Evolutionary conservation across 2,888 invertebrate genomes (phyloP), one percentile per base, ranked within the genome.

Genomic region (Malthinus seriepunctatus): DNA sequence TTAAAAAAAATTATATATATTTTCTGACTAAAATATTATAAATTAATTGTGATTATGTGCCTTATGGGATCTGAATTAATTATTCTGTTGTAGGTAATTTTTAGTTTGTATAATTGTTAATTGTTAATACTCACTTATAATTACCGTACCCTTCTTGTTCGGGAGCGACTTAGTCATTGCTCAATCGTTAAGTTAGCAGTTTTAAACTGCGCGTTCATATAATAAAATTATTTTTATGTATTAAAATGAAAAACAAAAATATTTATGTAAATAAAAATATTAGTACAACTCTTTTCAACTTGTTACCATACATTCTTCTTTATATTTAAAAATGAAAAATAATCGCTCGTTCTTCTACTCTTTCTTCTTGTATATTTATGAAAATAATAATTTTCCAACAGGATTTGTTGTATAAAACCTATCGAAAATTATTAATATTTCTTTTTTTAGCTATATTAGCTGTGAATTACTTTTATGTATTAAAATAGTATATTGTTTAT

Each of bases 281-380:
- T 73, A 76, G 74, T 75, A 76, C 74, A 75, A 74, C 74, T 71
- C 69, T 74, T 73, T 74, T 70, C 67, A 73, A 73, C 72, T 74
- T 75, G 76, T 76, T 76, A 76, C 76, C 76, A 76, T 72, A 66
- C 68, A 69, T 69, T 71, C 68, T 23, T 23, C 23, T 66, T 69
- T 57, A 42, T 42, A 42, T 42, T 42, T 42, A 63, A 56, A 58
- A 59, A 61, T 38, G 38, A 14, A 15, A 42, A 15, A 8, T 23
- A 42, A 42, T 42, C 15, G n/a, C 39, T 42, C 39, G 15, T 15
- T 15, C 39, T 42, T 42, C 39, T 42, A 62, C 47, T 52, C 57
- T 62, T 58, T 62, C 33, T 59, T 58, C 63, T 55, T 46, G 63
- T 42, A 31, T 55, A 61, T 57, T 65, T 65, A 42, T 42, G 23